phyloP scores from a whole-genome alignment of 2,113 vertebrate species.

The Pica pica region DNA sequence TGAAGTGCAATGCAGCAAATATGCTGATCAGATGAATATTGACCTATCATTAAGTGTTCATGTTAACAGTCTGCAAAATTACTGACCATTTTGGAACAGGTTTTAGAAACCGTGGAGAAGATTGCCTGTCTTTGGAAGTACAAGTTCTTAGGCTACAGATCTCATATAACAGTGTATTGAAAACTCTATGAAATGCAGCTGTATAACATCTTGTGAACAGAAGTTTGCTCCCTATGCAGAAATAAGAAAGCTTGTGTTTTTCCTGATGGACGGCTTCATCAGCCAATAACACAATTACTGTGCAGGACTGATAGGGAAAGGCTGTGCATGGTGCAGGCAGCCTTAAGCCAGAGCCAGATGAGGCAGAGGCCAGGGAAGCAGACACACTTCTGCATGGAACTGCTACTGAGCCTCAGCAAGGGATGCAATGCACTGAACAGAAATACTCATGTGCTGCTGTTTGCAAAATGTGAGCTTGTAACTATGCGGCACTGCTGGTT shows the following conservation, averaged over 20 bases:
- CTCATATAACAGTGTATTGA: background rate
- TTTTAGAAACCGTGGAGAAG: background rate
- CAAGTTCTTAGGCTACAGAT: background rate
- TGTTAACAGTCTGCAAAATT: background rate
- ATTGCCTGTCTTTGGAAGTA: background rate
- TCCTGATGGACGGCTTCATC: background rate
- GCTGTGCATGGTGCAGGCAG: background rate
- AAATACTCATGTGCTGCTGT: background rate
- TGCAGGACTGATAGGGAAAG: background rate
- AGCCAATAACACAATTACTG: background rate
- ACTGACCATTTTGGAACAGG: background rate
- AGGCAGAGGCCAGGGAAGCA: background rate
- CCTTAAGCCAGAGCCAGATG: background rate
- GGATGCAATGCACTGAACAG: background rate
- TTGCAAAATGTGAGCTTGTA: background rate
- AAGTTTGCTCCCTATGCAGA: background rate
- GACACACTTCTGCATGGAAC: background rate
- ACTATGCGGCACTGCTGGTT: background rate
- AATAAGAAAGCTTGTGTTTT: background rate
- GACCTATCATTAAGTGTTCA: background rate
- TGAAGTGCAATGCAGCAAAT: background rate
- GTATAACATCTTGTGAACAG: background rate
- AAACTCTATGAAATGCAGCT: background rate
- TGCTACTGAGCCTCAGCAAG: background rate
- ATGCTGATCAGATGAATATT: background rate